Conservation (phyloP, 2,113 vertebrate species). For the Xiphophorus couchianus region DNA sequence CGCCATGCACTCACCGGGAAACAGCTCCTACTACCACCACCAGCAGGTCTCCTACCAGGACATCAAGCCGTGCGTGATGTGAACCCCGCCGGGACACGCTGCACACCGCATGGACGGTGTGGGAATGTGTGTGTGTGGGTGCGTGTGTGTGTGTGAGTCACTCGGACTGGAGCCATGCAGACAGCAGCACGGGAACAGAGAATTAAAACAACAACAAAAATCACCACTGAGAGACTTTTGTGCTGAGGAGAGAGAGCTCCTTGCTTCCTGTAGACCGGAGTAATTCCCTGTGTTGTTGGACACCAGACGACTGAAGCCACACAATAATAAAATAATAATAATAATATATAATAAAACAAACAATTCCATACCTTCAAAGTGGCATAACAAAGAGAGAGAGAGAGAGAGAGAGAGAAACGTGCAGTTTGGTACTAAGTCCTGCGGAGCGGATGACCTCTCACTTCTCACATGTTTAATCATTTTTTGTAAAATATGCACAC, state of each 20-base stretch:
- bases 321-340: conserved; percentile 51
- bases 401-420: conserved; percentile 23
- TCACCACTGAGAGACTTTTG: conserved; percentile 54
- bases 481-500: conserved; percentile 61
- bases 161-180: conserved; percentile 46
- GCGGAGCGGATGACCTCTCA: conserved; percentile 79
- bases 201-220: conserved; percentile 23
- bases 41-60: conserved; percentile 99
- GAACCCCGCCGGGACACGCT: conserved; percentile 65
- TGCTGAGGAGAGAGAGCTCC: conserved; percentile 14
- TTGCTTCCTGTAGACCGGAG: conserved; percentile 49
- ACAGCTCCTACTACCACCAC: conserved; percentile 95
- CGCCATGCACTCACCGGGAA: conserved; percentile 91
- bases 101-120: conserved; percentile 30
- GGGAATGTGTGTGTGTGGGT: not conserved
- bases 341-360: conserved; percentile 69
- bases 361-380: conserved; percentile 43
- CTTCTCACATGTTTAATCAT: conserved; percentile 58
- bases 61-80: conserved; percentile 99
- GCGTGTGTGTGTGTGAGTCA: not conserved
- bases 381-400: conserved; percentile 20
- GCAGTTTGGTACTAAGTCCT: conserved; percentile 81
- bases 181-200: conserved; percentile 28
- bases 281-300: conserved; percentile 49
- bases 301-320: conserved; percentile 16